phyloP scores from a whole-genome alignment of 2,888 invertebrate species.

The Globia sparganii region DNA sequence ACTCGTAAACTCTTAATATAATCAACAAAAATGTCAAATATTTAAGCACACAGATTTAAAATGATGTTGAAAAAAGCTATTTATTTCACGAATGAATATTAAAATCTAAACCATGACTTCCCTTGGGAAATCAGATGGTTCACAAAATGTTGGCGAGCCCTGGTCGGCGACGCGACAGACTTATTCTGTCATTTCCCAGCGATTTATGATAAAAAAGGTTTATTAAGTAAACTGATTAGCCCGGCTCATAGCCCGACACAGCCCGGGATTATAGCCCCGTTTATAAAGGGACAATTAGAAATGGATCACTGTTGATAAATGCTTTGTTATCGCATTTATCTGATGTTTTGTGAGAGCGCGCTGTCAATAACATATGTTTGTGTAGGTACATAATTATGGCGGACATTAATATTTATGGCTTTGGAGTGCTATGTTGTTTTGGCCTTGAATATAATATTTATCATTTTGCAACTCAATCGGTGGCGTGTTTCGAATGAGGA shows the following conservation, averaged over 20 bases:
- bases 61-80: constrained; percentile 70
- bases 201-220: constrained; percentile 66
- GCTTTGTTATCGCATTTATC: constrained; percentile 37
- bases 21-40: constrained; percentile 33
- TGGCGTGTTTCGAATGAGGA: background rate
- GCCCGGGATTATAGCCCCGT: constrained; percentile 29
- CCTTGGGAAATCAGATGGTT: constrained; percentile 80
- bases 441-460: background rate
- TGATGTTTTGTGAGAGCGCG: constrained; percentile 17
- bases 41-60: constrained; percentile 53
- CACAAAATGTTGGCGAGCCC: constrained; percentile 74
- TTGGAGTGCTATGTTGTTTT: background rate
- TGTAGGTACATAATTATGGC: background rate
- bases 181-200: constrained; percentile 65
- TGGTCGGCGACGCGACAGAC: constrained; percentile 51
- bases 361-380: constrained; percentile 4
- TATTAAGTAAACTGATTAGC: constrained; percentile 59
- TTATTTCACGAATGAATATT: constrained; percentile 76
- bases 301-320: constrained; percentile 54
- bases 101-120: constrained; percentile 75
- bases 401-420: constrained; percentile 13
- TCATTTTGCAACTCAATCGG: background rate
- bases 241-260: constrained; percentile 28
- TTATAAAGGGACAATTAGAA: constrained; percentile 51
- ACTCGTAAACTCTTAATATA: constrained; percentile 5